Base-by-base conservation (phyloP, 2,797 vertebrate genomes). In the Erpetoichthys calabaricus region DNA sequence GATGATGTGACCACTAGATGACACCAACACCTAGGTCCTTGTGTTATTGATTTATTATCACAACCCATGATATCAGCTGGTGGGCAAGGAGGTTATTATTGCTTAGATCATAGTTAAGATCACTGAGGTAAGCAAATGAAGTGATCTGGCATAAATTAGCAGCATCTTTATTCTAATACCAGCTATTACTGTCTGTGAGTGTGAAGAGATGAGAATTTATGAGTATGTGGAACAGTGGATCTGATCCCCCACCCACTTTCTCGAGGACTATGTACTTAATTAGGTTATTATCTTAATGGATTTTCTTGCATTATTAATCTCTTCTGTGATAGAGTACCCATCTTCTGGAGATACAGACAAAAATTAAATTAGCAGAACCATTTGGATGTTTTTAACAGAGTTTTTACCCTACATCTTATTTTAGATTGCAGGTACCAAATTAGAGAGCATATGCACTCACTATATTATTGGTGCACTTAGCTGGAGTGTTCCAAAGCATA, bases 401-500 rank as follows among this genome's bases (percentile, higher is more conserved):
- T 68, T 73, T 74, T 76, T 53, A 75, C 72, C 64, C 59, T 59
- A 44, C 60, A 61, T 60, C 75, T 69, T 75, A 65, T 78, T 63
- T 59, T 58, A 60, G 60, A 59, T 84, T 84, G 80, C 80, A 87
- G 86, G 82, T 85, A 83, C 84, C 84, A 82, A 86, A 89, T 88
- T 86, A 85, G 81, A 87, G 85, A 80, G 83, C 77, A 75, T 70
- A 73, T 84, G 80, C 80, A 64, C 83, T 88, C 82, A 86, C 82
- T 88, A 76, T 85, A 88, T 89, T 91, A 91, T 89, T 88, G 87
- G 84, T 85, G 82, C 86, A 88, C 86, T 89, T 88, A 87, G 86
- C 80, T 89, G 86, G 86, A 91, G 90, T 89, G 86, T 86, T 86
- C 75, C 81, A 79, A 87, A 88, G 86, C 86, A 82, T 91, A 77